Evolutionary conservation across 2,888 invertebrate species (phyloP), one percentile per base, ranked within the genome.

Genomic region (Punctoribates punctum): DNA sequence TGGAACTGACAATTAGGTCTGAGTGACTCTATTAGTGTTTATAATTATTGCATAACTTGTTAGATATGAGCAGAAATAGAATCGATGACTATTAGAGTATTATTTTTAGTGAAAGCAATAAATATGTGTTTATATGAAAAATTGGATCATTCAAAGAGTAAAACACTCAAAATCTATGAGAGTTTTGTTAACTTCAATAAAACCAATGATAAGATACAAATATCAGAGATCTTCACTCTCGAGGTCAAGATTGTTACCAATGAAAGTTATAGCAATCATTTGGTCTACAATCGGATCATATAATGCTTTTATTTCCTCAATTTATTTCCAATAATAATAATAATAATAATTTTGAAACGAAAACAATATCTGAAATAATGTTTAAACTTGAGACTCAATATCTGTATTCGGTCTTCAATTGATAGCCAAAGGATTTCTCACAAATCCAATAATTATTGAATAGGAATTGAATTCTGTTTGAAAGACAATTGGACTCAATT

Each of bases 191-290:
- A 23, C 1, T 57, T 20, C 34, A 42, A 42, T 42, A 42, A 9
- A 42, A n/a, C n/a, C n/a, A 60, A 29, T 27, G 60, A 60, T 60
- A 60, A 60, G 60, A 60, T 60, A 57, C 3, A 25, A 57, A 60
- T 60, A 27, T 29, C 11, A 57, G 11, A 15, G 27, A 60, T 60
- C 27, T 60, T 27, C 27, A 29, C 29, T 60, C 27, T 60, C 27
- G 60, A 60, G 60, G 60, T 60, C 60, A 60, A 60, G 60, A 60
- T 9, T 60, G 60, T 8, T 27, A 27, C 23, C 60, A 60, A 60
- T 29, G 60, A 60, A 60, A 60, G 60, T 60, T 15, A 60, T 60
- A 11, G 6, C 9, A 57, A 25, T 57, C 25, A 57, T 57, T 57
- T 57, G 17, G 17, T 27, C 60, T 60, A 23, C 27, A 60, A 29